Conservation (phyloP, 2,113 vertebrate species). For the Chelonoidis abingdonii region DNA sequence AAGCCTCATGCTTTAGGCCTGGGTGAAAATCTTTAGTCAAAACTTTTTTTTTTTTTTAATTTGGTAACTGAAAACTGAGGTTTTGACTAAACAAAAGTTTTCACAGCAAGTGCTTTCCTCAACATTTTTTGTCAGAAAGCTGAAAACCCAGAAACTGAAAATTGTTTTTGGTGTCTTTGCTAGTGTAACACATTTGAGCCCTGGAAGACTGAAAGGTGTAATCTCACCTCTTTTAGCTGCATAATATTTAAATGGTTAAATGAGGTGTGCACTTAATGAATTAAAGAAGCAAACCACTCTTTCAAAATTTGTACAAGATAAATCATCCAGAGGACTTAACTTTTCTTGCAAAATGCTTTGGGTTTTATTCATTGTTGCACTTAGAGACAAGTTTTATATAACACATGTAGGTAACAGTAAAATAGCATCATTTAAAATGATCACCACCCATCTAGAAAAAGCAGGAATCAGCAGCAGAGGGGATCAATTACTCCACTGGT, state of each 20-base stretch:
- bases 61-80: neutral
- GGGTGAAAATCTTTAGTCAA: neutral
- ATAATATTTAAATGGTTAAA: neutral
- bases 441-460: neutral
- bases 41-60: neutral
- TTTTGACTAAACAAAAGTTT: neutral
- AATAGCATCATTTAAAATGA: neutral
- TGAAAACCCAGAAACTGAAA: neutral
- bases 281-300: neutral
- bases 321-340: neutral
- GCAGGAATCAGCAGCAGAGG: neutral
- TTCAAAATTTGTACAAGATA: neutral
- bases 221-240: slow-evolving; percentile 1
- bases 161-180: slow-evolving; percentile 15
- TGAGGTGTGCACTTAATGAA: neutral
- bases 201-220: neutral
- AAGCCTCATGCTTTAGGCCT: neutral
- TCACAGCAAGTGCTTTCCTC: neutral
- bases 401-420: neutral
- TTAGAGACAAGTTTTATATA: neutral
- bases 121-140: neutral
- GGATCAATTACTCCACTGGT: neutral
- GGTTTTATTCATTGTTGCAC: neutral
- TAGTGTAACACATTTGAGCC: slow-evolving; percentile 8
- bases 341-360: neutral